A percentile compares a stretch with the other conserved stretches of the same genome.
These are phyloP conservation scores for Anguilla rostrata DNA, from an alignment of 2,113 vertebrate species.

Conservation along the genomic window DNA sequence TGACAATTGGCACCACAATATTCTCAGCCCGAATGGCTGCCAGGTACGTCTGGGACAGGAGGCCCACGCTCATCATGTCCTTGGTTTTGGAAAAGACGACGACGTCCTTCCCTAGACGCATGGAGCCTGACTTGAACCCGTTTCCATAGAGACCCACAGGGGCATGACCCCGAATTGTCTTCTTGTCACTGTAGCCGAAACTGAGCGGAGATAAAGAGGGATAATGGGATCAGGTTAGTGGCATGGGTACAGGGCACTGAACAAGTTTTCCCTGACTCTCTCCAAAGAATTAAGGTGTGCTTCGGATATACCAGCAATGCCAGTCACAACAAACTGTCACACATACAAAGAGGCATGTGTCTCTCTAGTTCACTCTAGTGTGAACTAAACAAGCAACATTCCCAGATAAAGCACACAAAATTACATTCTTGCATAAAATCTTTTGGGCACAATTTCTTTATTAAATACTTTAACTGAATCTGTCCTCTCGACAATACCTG, in stretches of 20 bases:
- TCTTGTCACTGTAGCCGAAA: conserved; percentile 96
- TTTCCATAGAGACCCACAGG: conserved; percentile 95
- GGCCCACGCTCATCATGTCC: conserved; percentile 79
- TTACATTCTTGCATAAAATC: too few species aligned
- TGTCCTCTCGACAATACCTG: too few species aligned
- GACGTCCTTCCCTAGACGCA: conserved; percentile 91
- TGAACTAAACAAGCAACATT: too few species aligned
- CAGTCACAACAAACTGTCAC: neutral
- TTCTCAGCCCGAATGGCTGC: conserved; percentile 75
- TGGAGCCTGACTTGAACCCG: conserved; percentile 96
- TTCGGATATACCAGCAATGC: too few species aligned
- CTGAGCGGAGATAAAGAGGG: conserved; percentile 53
- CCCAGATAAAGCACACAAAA: too few species aligned
- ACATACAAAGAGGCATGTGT: too few species aligned
- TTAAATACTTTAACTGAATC: too few species aligned
- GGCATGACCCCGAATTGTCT: conserved; percentile 70
- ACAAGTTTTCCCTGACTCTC: neutral
- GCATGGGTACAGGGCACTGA: neutral
- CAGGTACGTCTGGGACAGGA: conserved; percentile 91
- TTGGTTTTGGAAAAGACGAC: conserved; percentile 89
- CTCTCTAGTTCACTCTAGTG: too few species aligned
- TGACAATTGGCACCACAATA: conserved; percentile 85
- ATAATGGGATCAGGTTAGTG: neutral
- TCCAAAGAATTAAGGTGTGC: too few species aligned
- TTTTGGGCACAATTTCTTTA: too few species aligned